Conservation (phyloP, 2,888 invertebrate genomes). For the Tipula vernalis region DNA sequence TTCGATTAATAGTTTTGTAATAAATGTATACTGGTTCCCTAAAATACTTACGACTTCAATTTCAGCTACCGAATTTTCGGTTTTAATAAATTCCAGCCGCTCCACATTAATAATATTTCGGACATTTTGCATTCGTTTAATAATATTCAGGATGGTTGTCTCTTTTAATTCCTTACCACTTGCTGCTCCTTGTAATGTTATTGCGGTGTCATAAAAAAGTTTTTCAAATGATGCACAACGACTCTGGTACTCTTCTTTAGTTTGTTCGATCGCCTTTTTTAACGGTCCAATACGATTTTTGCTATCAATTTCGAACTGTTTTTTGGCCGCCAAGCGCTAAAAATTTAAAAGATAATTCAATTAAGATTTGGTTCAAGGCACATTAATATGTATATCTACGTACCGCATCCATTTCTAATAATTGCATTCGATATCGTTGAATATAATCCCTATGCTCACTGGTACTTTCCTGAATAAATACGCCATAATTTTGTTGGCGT, state of each 20-base stretch:
- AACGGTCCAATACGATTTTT: not conserved
- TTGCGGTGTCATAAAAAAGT: not conserved
- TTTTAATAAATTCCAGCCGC: not conserved
- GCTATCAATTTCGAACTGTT: not conserved
- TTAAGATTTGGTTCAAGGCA: not conserved
- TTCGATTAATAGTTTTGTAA: not conserved
- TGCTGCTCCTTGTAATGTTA: not conserved
- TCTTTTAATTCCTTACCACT: not conserved
- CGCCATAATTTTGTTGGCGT: conserved; percentile 21
- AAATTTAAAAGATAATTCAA: not conserved
- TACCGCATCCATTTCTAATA: conserved; percentile 20
- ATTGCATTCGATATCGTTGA: conserved; percentile 17
- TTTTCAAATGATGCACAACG: not conserved
- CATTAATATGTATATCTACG: not conserved
- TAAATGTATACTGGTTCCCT: not conserved
- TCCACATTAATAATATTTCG: not conserved
- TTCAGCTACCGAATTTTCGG: not conserved
- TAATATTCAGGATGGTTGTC: not conserved
- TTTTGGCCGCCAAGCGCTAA: not conserved
- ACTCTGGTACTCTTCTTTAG: not conserved
- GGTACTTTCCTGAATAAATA: conserved; percentile 19
- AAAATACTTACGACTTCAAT: not conserved
- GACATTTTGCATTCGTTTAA: not conserved
- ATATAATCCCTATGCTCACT: conserved; percentile 14
- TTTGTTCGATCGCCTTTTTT: not conserved